Percentiles rank a stretch among this genome's conserved stretches.
Evolutionary conservation across 1,140 invertebrate species (phyloP).

Genomic region (Dreissena polymorpha): DNA sequence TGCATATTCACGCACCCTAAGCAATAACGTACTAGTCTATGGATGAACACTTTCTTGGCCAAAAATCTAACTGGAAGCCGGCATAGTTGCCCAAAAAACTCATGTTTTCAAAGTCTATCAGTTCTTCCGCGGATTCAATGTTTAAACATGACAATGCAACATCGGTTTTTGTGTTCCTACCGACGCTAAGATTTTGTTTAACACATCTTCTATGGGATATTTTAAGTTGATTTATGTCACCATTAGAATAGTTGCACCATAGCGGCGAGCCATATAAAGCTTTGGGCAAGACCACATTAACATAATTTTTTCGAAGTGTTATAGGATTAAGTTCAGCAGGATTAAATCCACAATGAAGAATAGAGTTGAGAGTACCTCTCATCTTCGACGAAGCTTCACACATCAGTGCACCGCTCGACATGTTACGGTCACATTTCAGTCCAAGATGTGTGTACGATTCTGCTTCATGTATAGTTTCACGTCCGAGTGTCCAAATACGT

Average conservation of each 20-base stretch:
- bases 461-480: neutral
- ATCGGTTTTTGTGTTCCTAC: neutral
- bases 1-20: neutral
- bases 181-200: neutral
- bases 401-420: neutral
- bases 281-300: conserved; percentile 6
- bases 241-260: neutral
- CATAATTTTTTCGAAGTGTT: neutral
- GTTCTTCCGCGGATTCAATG: neutral
- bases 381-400: conserved; percentile 5
- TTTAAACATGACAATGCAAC: neutral
- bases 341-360: neutral
- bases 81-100: conserved; percentile 21
- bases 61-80: neutral
- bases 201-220: conserved; percentile 18
- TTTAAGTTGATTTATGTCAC: conserved; percentile 1
- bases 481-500: neutral
- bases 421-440: neutral
- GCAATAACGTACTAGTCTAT: neutral
- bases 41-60: conserved; percentile 5
- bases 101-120: neutral
- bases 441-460: conserved; percentile 19
- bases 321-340: conserved; percentile 8
- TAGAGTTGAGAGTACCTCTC: neutral
- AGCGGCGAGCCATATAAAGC: conserved; percentile 15